A percentile compares a stretch with the other conserved stretches of the same genome.
These are phyloP conservation scores for Leptinotarsa peninsularis DNA, from an alignment of 2,888 invertebrate species.

Conservation along the genomic window DNA sequence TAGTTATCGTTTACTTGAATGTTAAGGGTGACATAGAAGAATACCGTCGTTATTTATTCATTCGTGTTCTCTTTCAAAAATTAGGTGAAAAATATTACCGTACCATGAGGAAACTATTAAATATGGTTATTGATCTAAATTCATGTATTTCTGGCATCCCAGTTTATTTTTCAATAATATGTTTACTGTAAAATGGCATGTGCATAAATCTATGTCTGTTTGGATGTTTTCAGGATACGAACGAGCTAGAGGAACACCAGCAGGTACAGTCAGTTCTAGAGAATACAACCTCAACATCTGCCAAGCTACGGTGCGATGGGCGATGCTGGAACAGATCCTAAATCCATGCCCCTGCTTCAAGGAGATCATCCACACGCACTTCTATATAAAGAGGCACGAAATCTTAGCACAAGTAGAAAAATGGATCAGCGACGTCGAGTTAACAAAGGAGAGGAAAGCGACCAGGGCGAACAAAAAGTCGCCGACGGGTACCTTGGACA, in stretches of 20 bases:
- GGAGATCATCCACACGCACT: constrained; percentile 93
- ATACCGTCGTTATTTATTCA: no score
- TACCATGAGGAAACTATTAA: no score
- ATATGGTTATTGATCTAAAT: no score
- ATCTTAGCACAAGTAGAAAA: constrained; percentile 88
- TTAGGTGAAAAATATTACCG: no score
- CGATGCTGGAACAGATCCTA: constrained; percentile 92
- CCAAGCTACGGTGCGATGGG: constrained; percentile 95
- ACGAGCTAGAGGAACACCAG: constrained; percentile 84
- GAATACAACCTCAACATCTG: constrained; percentile 97
- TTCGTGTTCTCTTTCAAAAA: no score
- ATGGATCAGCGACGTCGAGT: constrained; percentile 91
- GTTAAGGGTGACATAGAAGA: no score
- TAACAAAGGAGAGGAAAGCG: constrained; percentile 76
- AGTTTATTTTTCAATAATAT: no score
- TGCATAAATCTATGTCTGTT: background rate
- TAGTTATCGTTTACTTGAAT: no score
- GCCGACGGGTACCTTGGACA: constrained; percentile 61
- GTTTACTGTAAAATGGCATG: no score
- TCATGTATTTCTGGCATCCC: no score
- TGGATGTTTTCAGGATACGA: constrained; percentile 71
- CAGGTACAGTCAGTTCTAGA: constrained; percentile 88
- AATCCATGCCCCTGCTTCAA: constrained; percentile 93
- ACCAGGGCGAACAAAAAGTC: constrained; percentile 68
- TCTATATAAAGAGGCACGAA: constrained; percentile 93